Base-by-base conservation (phyloP, 2,888 invertebrate genomes). In the Dolichomitus sp. region DNA sequence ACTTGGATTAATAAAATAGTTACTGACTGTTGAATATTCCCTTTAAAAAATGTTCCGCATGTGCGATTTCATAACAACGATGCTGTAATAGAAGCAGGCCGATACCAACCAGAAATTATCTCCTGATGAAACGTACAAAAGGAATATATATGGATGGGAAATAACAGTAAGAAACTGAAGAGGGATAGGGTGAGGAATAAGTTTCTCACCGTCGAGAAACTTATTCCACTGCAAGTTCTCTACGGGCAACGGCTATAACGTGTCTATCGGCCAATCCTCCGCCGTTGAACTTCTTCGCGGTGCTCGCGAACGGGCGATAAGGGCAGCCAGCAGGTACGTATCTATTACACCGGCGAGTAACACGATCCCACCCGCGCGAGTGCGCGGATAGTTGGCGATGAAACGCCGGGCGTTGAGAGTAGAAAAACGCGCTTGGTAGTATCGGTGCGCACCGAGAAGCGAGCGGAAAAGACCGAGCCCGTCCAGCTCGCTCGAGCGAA, bases 281-380 rank as follows among this genome's bases (percentile, higher is more conserved):
- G 74, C 48, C 65, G 68, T 73, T 81, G 74, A 78, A 84, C 81
- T 81, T 78, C 66, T 78, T 74, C 77, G 59, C 74, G 57, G 68
- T 73, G 23, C 79, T 69, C 33, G 66, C 33, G 65, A 66, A 48
- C 61, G 40, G 19, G 61, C 70, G 83, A 83, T 83, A 83, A 79
- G 83, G 68, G 79, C 75, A 76, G 75, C 75, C 75, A 72, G 83
- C 83, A 79, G 83, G 83, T 83, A 83, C 79, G 79, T 76, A 80
- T 83, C 83, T 83, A 83, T 83, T 83, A 83, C 79, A 76, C 61
- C 59, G 72, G 30, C 70, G 70, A 57, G 72, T 80, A 82, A 82
- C 79, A 50, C 79, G 76, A 83, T 83, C 45, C 52, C 72, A 54
- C 54, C 59, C 72, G 66, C 66, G 45, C 81, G 66, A 61, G 5